A percentile compares a stretch with the other conserved stretches of the same genome.
Conservation (phyloP, 2,797 vertebrate genomes). For the Sternotherus odoratus region DNA sequence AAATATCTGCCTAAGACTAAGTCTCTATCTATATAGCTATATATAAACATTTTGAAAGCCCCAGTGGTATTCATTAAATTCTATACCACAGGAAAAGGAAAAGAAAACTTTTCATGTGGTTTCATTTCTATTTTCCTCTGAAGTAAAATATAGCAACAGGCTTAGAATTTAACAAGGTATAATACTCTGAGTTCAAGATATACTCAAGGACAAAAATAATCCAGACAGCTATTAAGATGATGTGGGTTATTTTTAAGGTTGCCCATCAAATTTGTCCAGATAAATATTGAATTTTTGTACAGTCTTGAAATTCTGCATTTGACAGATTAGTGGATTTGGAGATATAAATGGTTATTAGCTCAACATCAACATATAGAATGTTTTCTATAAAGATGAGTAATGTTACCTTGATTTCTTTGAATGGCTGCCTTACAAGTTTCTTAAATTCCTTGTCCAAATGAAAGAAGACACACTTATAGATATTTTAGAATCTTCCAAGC, state of each 20-base stretch:
- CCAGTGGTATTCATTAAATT: neutral
- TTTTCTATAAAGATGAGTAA: neutral
- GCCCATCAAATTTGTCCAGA: neutral
- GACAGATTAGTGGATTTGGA: neutral
- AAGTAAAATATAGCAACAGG: neutral
- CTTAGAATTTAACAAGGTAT: neutral
- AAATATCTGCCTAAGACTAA: neutral
- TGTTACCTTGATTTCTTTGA: neutral
- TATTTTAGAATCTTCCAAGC: neutral
- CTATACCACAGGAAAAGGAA: neutral
- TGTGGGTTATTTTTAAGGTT: neutral
- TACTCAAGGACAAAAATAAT: neutral
- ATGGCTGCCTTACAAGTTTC: neutral
- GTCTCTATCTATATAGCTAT: accelerated
- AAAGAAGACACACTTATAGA: neutral
- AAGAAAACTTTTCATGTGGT: neutral
- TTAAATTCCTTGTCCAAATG: neutral
- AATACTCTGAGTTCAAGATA: neutral
- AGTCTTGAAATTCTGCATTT: neutral
- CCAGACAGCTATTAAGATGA: neutral
- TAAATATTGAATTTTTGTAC: neutral
- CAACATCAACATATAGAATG: neutral
- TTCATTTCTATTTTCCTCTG: constrained; percentile 5
- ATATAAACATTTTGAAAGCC: neutral
- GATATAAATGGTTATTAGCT: neutral